A percentile compares a stretch with the other conserved stretches of the same genome.
Conservation (phyloP, 2,797 vertebrate species). For the Smutsia temminckii region DNA sequence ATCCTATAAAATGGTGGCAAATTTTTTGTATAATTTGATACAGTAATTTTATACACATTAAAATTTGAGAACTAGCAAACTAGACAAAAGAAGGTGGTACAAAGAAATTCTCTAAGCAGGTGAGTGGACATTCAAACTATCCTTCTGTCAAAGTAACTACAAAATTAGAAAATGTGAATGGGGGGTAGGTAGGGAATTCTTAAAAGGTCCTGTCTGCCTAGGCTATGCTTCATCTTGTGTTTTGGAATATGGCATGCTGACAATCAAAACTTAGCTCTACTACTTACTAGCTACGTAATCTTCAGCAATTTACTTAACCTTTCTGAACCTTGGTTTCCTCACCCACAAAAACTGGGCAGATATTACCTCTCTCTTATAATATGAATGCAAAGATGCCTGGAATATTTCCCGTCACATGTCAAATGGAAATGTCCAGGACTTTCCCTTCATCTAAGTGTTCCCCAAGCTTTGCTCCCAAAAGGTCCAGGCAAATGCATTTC, state of each 20-base stretch:
- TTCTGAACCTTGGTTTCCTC: background rate
- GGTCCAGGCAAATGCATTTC: background rate
- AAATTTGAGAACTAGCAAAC: background rate
- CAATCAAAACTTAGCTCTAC: background rate
- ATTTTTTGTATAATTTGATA: background rate
- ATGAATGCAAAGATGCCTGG: background rate
- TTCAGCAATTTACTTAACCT: background rate
- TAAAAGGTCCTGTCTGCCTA: background rate
- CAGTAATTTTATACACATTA: background rate
- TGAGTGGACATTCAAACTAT: background rate
- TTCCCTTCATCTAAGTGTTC: background rate
- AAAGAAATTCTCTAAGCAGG: background rate
- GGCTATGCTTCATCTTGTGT: background rate
- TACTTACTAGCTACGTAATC: background rate
- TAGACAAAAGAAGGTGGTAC: background rate
- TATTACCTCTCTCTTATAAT: background rate
- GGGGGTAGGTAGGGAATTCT: background rate
- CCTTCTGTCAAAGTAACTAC: background rate
- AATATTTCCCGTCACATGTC: background rate
- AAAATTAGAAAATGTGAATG: background rate
- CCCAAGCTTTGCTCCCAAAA: background rate
- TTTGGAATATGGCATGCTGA: background rate
- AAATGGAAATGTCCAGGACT: background rate
- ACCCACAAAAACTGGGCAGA: background rate
- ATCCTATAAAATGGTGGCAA: background rate